Base-by-base conservation (phyloP, 2,888 invertebrate species). In the Drosophila lutescens region DNA sequence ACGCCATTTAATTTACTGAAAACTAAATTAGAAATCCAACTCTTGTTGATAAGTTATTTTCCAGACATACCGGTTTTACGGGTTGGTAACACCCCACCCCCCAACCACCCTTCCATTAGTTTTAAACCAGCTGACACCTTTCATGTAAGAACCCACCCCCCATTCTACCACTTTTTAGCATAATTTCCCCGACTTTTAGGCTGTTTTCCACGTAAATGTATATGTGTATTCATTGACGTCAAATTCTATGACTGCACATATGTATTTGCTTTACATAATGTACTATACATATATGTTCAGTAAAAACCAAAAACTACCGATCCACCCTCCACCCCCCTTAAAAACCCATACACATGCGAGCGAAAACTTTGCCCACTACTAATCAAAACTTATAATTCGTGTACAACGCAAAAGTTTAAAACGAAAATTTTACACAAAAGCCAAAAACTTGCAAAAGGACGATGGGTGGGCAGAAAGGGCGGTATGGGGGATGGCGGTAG, bases 371-470 rank as follows among this genome's bases (percentile, higher is more conserved):
- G 67, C 86, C 88, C 86, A 81, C 82, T 86, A 85, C 88, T 86
- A 88, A 86, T 86, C 85, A 86, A 86, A 86, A 86, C 85, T 86
- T 86, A 88, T 86, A 86, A 86, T 86, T 86, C 87, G 85, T 87
- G 87, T 88, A 84, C 83, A 84, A 88, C 76, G 74, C 71, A 78
- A 86, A 86, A 86, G 87, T 86, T 86, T 79, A 81, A 86, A 88
- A 85, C 81, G 88, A 88, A 84, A 88, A 88, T 84, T 86, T 71
- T 78, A 86, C 85, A 86, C 87, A 86, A 88, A 88, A 86, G 78
- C 85, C 82, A 86, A 86, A 81, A 81, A 86, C 73, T 61, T 59
- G 67, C 73, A 66, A 66, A 41, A 41, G 65, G 65, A 66, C 68
- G 38, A 46, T 26, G 65, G 46, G 32, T 49, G 44, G 53, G 30